phyloP scores from a whole-genome alignment of 2,888 invertebrate species.

The Coleophora flavipennella region DNA sequence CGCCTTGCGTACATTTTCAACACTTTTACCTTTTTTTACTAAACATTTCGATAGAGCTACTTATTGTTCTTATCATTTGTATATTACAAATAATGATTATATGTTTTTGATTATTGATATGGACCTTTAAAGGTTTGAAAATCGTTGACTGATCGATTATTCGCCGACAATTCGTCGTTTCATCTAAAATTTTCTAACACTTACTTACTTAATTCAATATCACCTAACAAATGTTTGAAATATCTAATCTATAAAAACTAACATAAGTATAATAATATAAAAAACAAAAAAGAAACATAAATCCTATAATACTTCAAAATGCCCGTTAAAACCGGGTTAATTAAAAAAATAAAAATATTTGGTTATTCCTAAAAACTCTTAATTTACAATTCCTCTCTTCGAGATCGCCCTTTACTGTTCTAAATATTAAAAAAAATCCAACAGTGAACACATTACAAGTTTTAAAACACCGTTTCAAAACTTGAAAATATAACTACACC shows the following conservation, averaged over 20 bases:
- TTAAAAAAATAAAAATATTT: constrained; percentile 48
- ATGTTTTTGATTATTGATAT: constrained; percentile 70
- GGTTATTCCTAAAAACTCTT: constrained; percentile 39
- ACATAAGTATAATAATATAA: constrained; percentile 20
- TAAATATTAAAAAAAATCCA: constrained; percentile 44
- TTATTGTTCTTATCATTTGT: constrained; percentile 62
- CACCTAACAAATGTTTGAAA: constrained; percentile 44
- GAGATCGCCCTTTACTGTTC: constrained; percentile 44
- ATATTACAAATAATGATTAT: constrained; percentile 64
- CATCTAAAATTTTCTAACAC: constrained; percentile 44
- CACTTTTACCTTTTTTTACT: constrained; percentile 21
- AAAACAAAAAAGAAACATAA: constrained; percentile 31
- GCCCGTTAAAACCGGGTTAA: constrained; percentile 64
- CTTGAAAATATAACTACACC: constrained; percentile 63
- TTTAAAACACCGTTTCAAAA: constrained; percentile 49
- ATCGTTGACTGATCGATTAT: constrained; percentile 49
- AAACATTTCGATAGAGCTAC: constrained; percentile 56
- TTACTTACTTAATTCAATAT: constrained; percentile 41
- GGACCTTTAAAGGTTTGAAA: constrained; percentile 66
- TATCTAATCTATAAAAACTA: constrained; percentile 28
- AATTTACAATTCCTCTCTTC: constrained; percentile 38
- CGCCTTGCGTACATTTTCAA: constrained; percentile 46
- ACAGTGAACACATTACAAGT: constrained; percentile 63
- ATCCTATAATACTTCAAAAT: constrained; percentile 65
- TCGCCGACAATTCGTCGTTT: constrained; percentile 27